Percentiles rank a stretch among this genome's conserved stretches.
phyloP scores from a whole-genome alignment of 2,113 vertebrate genomes.

The Thinocorus orbignyianus region DNA sequence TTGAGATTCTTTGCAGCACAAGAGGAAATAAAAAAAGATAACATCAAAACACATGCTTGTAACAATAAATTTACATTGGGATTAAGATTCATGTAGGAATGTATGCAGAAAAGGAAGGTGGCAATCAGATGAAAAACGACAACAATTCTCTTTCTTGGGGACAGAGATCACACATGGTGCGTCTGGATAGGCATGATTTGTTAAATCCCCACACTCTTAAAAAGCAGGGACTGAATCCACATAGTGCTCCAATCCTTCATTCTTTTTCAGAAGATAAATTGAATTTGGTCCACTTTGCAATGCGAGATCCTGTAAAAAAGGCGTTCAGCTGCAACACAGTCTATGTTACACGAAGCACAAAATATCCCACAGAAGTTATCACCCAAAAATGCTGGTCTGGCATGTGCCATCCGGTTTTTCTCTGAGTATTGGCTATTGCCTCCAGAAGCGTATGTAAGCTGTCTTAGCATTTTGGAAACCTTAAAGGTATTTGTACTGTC shows the following conservation, averaged over 20 bases:
- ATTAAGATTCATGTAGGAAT: not conserved
- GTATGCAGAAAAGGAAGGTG: not conserved
- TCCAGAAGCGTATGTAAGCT: not conserved
- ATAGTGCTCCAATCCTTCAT: not conserved
- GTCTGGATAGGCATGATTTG: not conserved
- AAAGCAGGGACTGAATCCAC: not conserved
- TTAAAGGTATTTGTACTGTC: not conserved
- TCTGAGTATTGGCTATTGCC: not conserved
- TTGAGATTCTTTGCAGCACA: not conserved
- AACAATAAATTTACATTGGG: not conserved
- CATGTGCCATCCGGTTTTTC: not conserved
- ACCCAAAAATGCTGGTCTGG: not conserved
- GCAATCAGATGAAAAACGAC: not conserved
- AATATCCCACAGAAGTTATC: not conserved
- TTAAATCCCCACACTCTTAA: not conserved
- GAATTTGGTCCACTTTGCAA: not conserved
- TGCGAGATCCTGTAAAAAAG: not conserved
- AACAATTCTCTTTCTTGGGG: not conserved
- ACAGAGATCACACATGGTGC: not conserved
- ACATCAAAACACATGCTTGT: not conserved
- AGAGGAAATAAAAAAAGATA: not conserved
- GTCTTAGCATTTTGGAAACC: not conserved
- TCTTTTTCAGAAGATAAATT: not conserved
- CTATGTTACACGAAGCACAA: not conserved
- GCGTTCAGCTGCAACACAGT: not conserved